These are phyloP conservation scores for Gallinago paraguaiae DNA, from an alignment of 2,113 vertebrate genomes.

Conservation along the genomic window DNA sequence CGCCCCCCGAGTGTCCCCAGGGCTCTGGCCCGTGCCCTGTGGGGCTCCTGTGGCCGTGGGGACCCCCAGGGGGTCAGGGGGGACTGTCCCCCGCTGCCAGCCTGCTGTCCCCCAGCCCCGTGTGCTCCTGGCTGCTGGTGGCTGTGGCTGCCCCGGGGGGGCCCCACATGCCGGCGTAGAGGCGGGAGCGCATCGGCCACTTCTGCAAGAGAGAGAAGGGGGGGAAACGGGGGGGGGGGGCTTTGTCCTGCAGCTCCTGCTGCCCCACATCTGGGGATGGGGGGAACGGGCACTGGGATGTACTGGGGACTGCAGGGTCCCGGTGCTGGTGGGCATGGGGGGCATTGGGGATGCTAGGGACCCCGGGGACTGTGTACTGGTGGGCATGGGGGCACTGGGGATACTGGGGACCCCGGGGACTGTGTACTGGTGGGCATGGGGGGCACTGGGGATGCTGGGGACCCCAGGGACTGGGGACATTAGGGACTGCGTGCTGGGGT, in stretches of 20 bases:
- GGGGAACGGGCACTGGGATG: no score
- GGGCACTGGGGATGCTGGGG: no score
- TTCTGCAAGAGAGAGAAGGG: conserved; percentile 75
- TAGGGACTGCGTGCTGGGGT: no score
- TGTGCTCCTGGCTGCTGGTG: background rate
- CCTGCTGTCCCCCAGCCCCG: background rate
- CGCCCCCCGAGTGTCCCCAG: background rate
- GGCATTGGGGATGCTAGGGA: no score
- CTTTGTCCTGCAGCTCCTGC: background rate
- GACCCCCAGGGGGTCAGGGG: background rate
- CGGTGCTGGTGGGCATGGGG: no score
- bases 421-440: no score
- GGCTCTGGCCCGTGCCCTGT: background rate
- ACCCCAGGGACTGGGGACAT: no score
- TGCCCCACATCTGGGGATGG: background rate
- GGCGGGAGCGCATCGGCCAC: conserved; percentile 87
- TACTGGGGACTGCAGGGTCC: no score
- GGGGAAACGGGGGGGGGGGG: no score
- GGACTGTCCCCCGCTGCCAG: background rate
- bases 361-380: no score
- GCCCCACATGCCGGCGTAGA: conserved; percentile 79
- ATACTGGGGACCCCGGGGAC: no score
- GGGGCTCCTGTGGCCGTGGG: rapidly evolving
- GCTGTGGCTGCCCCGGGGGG: background rate
- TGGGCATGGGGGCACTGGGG: no score